These are phyloP conservation scores for Acinonyx jubatus DNA, from an alignment of 2,113 vertebrate genomes.

Conservation along the genomic window DNA sequence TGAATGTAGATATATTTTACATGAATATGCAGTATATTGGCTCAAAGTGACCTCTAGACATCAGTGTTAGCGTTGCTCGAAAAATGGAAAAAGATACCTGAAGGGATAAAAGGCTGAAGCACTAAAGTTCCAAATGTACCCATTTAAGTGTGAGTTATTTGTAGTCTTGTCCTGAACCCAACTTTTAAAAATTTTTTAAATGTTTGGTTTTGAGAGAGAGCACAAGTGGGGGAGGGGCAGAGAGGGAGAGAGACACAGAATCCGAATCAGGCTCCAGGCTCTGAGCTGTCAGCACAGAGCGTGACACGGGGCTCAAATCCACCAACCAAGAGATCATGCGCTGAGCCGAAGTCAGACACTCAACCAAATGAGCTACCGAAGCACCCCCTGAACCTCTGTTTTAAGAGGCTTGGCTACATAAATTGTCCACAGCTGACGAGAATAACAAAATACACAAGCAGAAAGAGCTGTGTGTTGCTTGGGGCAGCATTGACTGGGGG, in stretches of 20 bases:
- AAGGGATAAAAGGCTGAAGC: not conserved
- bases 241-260: too few relatives aligned
- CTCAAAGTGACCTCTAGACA: not conserved
- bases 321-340: too few relatives aligned
- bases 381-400: not conserved
- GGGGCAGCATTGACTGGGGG: not conserved
- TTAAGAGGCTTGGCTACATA: not conserved
- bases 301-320: too few relatives aligned
- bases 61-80: not conserved
- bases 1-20: not conserved
- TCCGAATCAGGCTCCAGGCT: too few relatives aligned
- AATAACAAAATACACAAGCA: not conserved
- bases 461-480: not conserved
- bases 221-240: too few relatives aligned
- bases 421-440: not conserved
- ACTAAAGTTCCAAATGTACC: constrained; percentile 39
- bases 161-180: not conserved
- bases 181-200: too few relatives aligned
- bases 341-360: too few relatives aligned
- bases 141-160: not conserved
- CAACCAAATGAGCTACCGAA: too few relatives aligned
- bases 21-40: not conserved
- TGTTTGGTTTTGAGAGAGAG: too few relatives aligned
- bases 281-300: too few relatives aligned
- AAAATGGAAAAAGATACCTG: not conserved